Evolutionary conservation across 2,113 vertebrate species (phyloP).

Genomic region (Chaetodon auriga): DNA sequence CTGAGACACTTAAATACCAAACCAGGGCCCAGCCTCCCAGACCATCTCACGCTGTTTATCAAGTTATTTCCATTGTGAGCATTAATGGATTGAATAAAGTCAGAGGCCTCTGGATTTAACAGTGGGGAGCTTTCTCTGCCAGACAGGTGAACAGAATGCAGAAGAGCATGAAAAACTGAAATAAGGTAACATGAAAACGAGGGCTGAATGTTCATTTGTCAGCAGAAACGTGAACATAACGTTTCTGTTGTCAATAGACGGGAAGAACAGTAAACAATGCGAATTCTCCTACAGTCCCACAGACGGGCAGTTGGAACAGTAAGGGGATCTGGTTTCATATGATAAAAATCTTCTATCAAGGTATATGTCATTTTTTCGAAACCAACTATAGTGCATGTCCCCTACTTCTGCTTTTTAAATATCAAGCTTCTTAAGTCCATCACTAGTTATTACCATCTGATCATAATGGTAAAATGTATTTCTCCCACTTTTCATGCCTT

Average conservation of each 20-base stretch:
- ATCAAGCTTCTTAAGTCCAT: constrained; percentile 17
- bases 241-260: too few species aligned
- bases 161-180: neutral
- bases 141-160: neutral
- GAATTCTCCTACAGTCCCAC: too few species aligned
- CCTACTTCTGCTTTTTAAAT: constrained; percentile 21
- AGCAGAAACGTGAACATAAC: too few species aligned
- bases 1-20: neutral
- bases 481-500: neutral
- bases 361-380: too few species aligned
- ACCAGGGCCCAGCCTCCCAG: neutral
- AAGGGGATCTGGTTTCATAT: too few species aligned
- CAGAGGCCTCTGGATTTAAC: neutral
- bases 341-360: too few species aligned
- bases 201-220: neutral
- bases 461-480: neutral
- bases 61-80: constrained; percentile 26
- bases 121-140: neutral
- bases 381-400: neutral
- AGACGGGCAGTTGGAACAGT: too few species aligned
- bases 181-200: neutral
- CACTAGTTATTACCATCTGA: neutral
- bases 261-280: too few species aligned
- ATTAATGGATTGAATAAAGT: neutral
- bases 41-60: constrained; percentile 26